phyloP scores from a whole-genome alignment of 2,797 vertebrate genomes.

The Periophthalmus magnuspinnatus region DNA sequence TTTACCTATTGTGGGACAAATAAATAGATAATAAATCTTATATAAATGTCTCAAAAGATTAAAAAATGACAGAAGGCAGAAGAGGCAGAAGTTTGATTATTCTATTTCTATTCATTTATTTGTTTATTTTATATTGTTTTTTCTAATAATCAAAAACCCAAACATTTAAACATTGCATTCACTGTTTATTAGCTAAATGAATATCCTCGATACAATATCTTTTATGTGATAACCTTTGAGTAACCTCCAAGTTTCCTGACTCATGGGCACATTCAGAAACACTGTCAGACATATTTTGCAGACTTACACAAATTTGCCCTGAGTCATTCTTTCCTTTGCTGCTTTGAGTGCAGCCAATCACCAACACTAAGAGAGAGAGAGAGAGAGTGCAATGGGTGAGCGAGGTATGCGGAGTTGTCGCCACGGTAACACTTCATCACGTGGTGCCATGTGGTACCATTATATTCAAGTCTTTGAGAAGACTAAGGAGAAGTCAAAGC shows the following conservation, averaged over 20 bases:
- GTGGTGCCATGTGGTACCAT: conserved; percentile 66
- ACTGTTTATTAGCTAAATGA: too few species aligned
- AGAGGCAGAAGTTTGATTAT: too few species aligned
- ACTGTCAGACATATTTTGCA: conserved; percentile 54
- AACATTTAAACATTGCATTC: too few species aligned
- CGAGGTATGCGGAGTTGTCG: conserved; percentile 48
- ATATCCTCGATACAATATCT: too few species aligned
- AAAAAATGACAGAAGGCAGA: too few species aligned
- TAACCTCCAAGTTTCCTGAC: conserved; percentile 23
- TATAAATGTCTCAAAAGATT: too few species aligned
- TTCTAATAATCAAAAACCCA: too few species aligned
- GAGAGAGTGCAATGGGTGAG: conserved; percentile 12
- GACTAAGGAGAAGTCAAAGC: conserved; percentile 30
- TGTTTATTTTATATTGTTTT: too few species aligned
- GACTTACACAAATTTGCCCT: conserved; percentile 52
- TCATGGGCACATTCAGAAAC: conserved; percentile 37
- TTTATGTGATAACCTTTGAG: background rate
- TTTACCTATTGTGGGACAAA: too few species aligned
- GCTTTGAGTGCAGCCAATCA: conserved; percentile 55
- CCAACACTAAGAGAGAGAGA: conserved; percentile 25
- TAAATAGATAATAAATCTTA: too few species aligned
- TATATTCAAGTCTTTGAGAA: conserved; percentile 63
- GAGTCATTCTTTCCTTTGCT: conserved; percentile 63
- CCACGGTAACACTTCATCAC: conserved; percentile 67
- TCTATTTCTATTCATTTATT: too few species aligned